These are phyloP conservation scores for Hylaea fasciaria DNA, from an alignment of 2,888 invertebrate genomes.

Conservation along the genomic window DNA sequence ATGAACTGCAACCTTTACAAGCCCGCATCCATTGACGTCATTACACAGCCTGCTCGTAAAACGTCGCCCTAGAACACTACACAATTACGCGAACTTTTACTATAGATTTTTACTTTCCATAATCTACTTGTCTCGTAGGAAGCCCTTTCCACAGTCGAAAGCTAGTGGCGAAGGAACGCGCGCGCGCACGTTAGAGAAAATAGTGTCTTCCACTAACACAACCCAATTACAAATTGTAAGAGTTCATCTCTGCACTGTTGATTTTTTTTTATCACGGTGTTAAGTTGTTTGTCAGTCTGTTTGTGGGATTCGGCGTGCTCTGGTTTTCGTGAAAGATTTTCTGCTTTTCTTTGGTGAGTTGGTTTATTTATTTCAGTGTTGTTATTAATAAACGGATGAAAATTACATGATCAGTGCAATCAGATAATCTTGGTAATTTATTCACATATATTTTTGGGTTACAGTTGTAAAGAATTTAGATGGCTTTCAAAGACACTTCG, in stretches of 20 bases:
- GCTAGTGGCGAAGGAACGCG: constrained; percentile 48
- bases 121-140: constrained; percentile 51
- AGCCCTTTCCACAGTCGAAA: constrained; percentile 74
- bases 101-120: constrained; percentile 71
- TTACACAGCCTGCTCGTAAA: constrained; percentile 8
- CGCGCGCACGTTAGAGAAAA: constrained; percentile 49
- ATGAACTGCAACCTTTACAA: constrained; percentile 1
- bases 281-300: neutral
- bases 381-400: too few relatives aligned
- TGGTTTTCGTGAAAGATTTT: neutral
- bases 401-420: too few relatives aligned
- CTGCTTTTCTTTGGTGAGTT: neutral
- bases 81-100: constrained; percentile 58
- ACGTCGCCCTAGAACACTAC: constrained; percentile 23
- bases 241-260: too few relatives aligned
- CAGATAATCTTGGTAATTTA: too few relatives aligned
- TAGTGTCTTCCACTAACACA: constrained; percentile 4
- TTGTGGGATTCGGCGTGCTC: neutral
- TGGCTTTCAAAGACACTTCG: too few relatives aligned
- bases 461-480: too few relatives aligned
- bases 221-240: too few relatives aligned
- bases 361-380: neutral
- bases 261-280: too few relatives aligned
- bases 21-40: constrained; percentile 1
- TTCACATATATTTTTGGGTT: too few relatives aligned